Conservation (phyloP, 2,113 vertebrate genomes). For the Neogobius melanostomus region DNA sequence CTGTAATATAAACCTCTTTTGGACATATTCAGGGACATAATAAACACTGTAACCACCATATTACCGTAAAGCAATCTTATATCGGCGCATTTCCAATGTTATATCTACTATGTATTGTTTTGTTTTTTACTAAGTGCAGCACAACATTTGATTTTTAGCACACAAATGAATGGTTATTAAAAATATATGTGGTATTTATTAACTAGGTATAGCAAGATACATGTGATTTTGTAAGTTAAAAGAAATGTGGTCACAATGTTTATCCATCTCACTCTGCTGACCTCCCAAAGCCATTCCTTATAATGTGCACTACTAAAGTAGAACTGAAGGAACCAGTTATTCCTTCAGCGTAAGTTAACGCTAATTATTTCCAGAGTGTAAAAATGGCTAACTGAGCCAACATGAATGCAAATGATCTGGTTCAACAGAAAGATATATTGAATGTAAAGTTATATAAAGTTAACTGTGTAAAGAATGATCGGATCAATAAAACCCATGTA, state of each 20-base stretch:
- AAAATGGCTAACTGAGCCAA: not conserved
- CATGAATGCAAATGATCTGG: constrained; percentile 19
- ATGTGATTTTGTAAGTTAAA: constrained; percentile 56
- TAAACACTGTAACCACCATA: constrained; percentile 57
- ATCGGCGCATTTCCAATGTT: constrained; percentile 30
- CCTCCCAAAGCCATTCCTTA: constrained; percentile 45
- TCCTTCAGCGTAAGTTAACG: constrained; percentile 30
- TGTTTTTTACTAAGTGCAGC: constrained; percentile 51
- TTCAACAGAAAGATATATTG: constrained; percentile 37
- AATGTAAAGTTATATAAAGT: constrained; percentile 59
- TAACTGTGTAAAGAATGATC: constrained; percentile 47
- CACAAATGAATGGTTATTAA: constrained; percentile 60
- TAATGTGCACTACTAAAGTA: constrained; percentile 36
- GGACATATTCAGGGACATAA: constrained; percentile 57
- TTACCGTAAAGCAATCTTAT: constrained; percentile 42
- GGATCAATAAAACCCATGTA: constrained; percentile 69
- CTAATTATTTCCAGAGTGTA: constrained; percentile 24
- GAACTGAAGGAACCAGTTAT: constrained; percentile 23
- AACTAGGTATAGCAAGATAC: constrained; percentile 52
- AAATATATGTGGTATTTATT: constrained; percentile 65
- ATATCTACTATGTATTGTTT: constrained; percentile 41
- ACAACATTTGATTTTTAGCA: constrained; percentile 66
- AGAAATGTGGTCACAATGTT: constrained; percentile 23
- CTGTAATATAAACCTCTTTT: constrained; percentile 33
- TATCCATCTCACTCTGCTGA: constrained; percentile 22